Evolutionary conservation across 1,140 invertebrate species (phyloP), one percentile per base, ranked within the genome.

Genomic region (Harpegnathos saltator): DNA sequence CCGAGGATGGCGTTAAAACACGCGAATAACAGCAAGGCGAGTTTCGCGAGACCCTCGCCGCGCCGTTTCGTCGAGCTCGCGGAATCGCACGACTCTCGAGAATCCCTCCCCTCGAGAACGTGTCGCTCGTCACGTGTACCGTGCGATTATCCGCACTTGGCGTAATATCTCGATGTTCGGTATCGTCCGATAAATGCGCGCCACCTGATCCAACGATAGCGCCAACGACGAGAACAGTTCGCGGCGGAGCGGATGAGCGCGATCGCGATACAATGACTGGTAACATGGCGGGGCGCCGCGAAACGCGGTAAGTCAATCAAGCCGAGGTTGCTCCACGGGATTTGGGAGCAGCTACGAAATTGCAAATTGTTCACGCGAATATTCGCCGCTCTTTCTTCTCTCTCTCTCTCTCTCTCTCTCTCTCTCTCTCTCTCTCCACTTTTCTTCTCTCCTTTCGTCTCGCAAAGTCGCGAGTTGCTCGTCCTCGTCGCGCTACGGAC

Each of bases 261-360:
- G 82, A 89, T 84, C 86, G 84, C 24, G 33, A 77, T 62, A 89
- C 82, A 85, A 89, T 89, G 82, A 56, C 61, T 29, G 14, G 17
- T 22, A 52, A 24, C 24, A 17, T 17, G 24, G 29, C 19, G 44
- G n/a, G n/a, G 22, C 33, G 50, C 7, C 17, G 24, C 17, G 19
- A 12, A 75, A 33, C 17, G 26, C 38, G 38, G 11, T 44, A 44
- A n/a, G n/a, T 9, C 7, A 50, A 62, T 14, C n/a, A n/a, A 33
- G 24, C 65, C 15, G 61, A 54, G 48, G 7, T 38, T 17, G 24
- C 15, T 52, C 15, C 44, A 22, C n/a, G 22, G n/a, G n/a, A 73
- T 48, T 62, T 74, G 72, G 44, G 54, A 65, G 61, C 44, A 38
- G 48, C 62, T 22, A n/a, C 9, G 26, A 48, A 33, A n/a, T n/a